Evolutionary conservation across 2,113 vertebrate genomes (phyloP).

Genomic region (Mohoua ochrocephala): DNA sequence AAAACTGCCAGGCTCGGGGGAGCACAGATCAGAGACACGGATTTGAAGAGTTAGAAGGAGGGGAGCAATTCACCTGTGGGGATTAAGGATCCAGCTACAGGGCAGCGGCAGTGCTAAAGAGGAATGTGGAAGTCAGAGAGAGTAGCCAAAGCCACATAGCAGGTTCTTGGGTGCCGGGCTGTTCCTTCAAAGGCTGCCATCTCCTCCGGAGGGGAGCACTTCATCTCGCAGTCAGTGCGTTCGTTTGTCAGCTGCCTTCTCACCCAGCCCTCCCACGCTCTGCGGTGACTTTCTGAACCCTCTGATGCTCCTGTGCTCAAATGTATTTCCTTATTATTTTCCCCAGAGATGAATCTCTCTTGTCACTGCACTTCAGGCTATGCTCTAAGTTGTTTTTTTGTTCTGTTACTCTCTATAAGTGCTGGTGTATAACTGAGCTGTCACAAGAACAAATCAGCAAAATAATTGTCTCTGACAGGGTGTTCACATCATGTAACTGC

Average conservation of each 20-base stretch:
- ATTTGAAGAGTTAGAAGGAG: not conserved
- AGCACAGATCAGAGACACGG: not conserved
- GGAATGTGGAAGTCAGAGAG: not conserved
- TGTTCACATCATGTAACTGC: not conserved
- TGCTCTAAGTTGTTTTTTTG: not conserved
- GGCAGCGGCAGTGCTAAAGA: not conserved
- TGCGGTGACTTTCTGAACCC: not conserved
- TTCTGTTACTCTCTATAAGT: not conserved
- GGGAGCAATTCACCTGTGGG: not conserved
- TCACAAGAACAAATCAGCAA: slow-evolving; percentile 4
- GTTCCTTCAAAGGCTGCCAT: not conserved
- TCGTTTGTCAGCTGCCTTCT: not conserved
- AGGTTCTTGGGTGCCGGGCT: not conserved
- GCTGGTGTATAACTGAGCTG: slow-evolving; percentile 25
- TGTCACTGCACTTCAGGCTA: slow-evolving; percentile 36
- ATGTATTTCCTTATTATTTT: slow-evolving; percentile 18
- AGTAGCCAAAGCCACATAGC: not conserved
- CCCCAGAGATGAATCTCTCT: not conserved
- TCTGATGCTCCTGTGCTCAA: not conserved
- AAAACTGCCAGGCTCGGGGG: not conserved
- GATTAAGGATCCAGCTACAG: not conserved
- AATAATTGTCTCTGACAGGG: not conserved
- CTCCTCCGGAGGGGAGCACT: not conserved
- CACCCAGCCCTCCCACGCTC: not conserved
- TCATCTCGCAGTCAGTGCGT: fast-evolving